phyloP scores from a whole-genome alignment of 2,797 vertebrate species.

The Clamator glandarius region DNA sequence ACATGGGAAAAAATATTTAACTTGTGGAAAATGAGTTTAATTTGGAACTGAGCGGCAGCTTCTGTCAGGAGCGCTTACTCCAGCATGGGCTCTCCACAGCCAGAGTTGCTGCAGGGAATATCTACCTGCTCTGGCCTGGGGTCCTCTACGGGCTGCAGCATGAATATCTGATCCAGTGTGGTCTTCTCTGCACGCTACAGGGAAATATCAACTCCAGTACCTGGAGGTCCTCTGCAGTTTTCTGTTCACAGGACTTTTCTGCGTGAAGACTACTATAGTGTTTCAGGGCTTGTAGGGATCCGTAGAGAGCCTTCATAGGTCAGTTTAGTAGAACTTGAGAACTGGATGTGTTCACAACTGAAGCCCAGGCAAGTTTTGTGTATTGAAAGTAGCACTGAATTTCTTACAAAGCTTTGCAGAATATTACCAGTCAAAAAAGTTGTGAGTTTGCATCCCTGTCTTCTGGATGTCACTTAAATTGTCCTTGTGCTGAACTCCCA shows the following conservation, averaged over 20 bases:
- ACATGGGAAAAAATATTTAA: fast-evolving
- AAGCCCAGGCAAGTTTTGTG: not conserved
- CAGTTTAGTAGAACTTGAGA: not conserved
- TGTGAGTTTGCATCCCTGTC: not conserved
- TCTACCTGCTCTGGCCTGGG: not conserved
- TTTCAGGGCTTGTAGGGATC: not conserved
- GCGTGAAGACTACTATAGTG: not conserved
- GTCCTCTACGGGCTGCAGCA: not conserved
- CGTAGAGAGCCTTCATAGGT: not conserved
- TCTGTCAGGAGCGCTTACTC: not conserved
- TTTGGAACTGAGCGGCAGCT: not conserved
- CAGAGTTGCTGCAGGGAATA: not conserved
- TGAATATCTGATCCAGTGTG: not conserved
- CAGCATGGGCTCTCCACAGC: not conserved
- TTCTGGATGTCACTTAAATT: not conserved
- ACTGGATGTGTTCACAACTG: not conserved
- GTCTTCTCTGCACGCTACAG: not conserved
- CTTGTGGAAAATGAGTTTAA: not conserved
- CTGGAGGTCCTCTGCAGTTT: not conserved
- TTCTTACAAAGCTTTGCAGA: not conserved
- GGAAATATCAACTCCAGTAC: not conserved
- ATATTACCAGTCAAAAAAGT: not conserved
- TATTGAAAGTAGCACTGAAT: not conserved
- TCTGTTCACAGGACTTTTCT: not conserved
- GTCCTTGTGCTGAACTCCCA: not conserved